Evolutionary conservation across 2,797 vertebrate genomes (phyloP).

Genomic region (Phyllotis vaccarum): DNA sequence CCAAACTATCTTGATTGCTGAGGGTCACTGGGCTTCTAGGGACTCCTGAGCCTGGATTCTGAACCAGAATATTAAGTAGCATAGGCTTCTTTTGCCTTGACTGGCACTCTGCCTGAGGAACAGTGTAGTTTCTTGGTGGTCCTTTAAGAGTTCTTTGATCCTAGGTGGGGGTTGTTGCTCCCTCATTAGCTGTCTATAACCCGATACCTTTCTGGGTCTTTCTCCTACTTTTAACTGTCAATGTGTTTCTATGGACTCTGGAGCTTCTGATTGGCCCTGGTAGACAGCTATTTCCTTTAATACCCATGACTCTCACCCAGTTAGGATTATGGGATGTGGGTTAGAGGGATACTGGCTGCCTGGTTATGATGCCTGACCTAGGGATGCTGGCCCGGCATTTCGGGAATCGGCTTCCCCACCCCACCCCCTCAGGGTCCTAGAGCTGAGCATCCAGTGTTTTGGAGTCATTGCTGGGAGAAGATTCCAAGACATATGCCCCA

Average conservation of each 20-base stretch:
- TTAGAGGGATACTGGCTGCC: background rate
- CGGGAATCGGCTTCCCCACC: background rate
- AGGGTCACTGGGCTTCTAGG: background rate
- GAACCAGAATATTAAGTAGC: background rate
- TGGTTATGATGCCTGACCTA: fast-evolving
- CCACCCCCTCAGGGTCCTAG: too few species aligned
- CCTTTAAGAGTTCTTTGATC: background rate
- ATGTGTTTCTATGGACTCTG: background rate
- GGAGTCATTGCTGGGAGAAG: background rate
- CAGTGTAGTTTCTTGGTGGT: background rate
- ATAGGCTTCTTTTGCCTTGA: background rate
- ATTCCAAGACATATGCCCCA: fast-evolving
- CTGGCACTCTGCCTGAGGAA: background rate
- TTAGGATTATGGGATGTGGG: background rate
- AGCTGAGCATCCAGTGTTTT: background rate
- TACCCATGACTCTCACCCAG: fast-evolving
- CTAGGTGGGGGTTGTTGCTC: background rate
- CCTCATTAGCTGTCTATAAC: background rate
- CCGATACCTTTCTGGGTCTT: background rate
- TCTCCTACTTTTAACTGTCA: background rate
- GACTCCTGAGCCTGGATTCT: background rate
- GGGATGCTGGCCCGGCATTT: background rate
- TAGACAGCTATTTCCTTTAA: background rate
- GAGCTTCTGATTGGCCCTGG: background rate
- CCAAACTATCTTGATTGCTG: background rate